Evolutionary conservation across 2,888 invertebrate species (phyloP), one percentile per base, ranked within the genome.

Genomic region (Caenorhabditis plicata): DNA sequence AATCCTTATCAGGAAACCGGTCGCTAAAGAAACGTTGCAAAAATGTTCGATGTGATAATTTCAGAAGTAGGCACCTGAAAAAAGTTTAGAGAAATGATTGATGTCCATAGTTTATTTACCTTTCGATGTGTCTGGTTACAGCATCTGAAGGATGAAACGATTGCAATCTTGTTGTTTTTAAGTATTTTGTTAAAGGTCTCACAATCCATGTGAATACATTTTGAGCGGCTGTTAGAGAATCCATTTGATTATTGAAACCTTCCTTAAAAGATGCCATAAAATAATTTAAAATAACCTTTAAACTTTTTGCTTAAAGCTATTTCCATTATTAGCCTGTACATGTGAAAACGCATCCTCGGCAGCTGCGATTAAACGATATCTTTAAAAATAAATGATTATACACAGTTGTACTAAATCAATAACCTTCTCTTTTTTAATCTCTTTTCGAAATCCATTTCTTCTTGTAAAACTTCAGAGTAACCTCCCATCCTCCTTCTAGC

Each of bases 301-400:
- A 19, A n/a, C n/a, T n/a, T 25, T 41, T 2, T 9, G 13, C 40
- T 35, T 29, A 13, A 20, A 2, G n/a, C n/a, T n/a, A n/a, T n/a
- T n/a, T n/a, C n/a, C n/a, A n/a, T n/a, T n/a, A n/a, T n/a, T n/a
- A n/a, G 60, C 57, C 32, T 73, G 73, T 66, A 98, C 92, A 81
- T 96, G 95, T 11, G 94, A 92, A 82, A 98, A 98, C 1, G 96
- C 94, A 81, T 98, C 96, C 82, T 98, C 96, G 0, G 94, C 90
- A 0, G 95, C 92, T 1, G 91, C 89, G 49, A 94, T 87, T 33
- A 98, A 85, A 19, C 96, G 85, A 3, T 95, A 93, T n/a, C 54
- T 88, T 86, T 5, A 4, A 50, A 35, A 20, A 15, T 20, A 17
- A 4, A 17, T 11, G 23, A 22, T 27, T 33, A n/a, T 93, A 85